A percentile compares a stretch with the other conserved stretches of the same genome.
These are phyloP conservation scores for Montipora sp. DNA, from an alignment of 64 coral and sea anemone species.

Conservation along the genomic window DNA sequence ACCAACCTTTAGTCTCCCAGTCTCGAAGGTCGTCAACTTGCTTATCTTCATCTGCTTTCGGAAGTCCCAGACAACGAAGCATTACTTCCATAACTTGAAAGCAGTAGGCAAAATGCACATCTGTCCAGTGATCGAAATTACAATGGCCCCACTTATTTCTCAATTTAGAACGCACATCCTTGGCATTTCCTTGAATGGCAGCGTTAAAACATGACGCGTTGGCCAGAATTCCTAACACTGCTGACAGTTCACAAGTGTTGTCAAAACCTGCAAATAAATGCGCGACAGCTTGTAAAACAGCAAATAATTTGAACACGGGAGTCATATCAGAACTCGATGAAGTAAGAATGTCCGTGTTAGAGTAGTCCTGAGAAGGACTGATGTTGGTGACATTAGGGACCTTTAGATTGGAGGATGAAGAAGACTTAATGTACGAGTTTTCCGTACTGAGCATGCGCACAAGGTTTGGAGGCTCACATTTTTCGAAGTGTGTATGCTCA, in stretches of 20 bases:
- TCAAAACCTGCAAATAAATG: constrained; percentile 59
- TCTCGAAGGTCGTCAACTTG: constrained; percentile 2
- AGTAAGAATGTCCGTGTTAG: too few species aligned
- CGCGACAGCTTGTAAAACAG: too few species aligned
- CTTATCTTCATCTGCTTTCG: constrained; percentile 17
- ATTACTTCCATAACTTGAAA: constrained; percentile 68
- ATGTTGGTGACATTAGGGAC: too few species aligned
- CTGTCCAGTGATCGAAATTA: constrained; percentile 63
- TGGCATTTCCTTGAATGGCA: constrained; percentile 49
- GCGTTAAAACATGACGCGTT: constrained; percentile 30
- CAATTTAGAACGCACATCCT: constrained; percentile 43
- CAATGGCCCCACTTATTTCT: constrained; percentile 76
- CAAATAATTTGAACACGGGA: too few species aligned
- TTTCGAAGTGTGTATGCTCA: too few species aligned
- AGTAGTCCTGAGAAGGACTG: too few species aligned
- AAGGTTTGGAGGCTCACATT: too few species aligned
- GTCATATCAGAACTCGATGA: too few species aligned
- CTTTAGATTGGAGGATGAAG: too few species aligned
- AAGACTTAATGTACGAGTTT: too few species aligned
- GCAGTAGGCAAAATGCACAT: constrained; percentile 6
- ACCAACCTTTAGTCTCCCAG: constrained; percentile 62
- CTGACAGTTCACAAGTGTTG: constrained; percentile 75
- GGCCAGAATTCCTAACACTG: constrained; percentile 47
- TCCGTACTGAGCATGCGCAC: too few species aligned
- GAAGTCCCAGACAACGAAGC: constrained; percentile 19